Percentiles rank a stretch among this genome's conserved stretches.
phyloP scores from a whole-genome alignment of 2,888 invertebrate genomes.

The Poecilobothrus nobilitatus region DNA sequence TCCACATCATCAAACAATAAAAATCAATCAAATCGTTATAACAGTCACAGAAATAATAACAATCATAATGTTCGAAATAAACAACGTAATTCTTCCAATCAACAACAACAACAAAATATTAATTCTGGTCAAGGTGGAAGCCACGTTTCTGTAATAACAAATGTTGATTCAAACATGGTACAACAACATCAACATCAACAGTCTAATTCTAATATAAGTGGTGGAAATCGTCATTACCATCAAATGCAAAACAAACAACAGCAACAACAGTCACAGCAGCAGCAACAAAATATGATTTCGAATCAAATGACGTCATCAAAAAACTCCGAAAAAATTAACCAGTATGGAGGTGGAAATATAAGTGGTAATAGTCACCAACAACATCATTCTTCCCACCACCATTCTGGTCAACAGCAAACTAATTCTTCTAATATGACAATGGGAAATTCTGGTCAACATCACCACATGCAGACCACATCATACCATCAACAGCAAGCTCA shows the following conservation, averaged over 20 bases:
- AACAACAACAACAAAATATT: conserved; percentile 20
- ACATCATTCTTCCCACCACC: conserved; percentile 19
- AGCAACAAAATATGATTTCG: conserved; percentile 19
- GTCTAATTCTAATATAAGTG: conserved; percentile 16
- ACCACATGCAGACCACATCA: neutral
- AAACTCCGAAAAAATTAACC: conserved; percentile 21
- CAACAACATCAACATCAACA: conserved; percentile 30
- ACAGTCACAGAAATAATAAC: conserved; percentile 36
- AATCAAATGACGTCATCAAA: conserved; percentile 18
- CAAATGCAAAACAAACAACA: conserved; percentile 15
- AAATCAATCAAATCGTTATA: conserved; percentile 30
- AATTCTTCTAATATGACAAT: neutral
- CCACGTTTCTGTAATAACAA: conserved; percentile 31
- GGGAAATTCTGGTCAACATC: conserved; percentile 1
- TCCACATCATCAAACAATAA: conserved; percentile 24
- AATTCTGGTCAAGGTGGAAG: conserved; percentile 16
- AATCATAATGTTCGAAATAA: conserved; percentile 36
- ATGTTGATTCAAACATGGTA: conserved; percentile 33
- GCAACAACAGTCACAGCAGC: conserved; percentile 16
- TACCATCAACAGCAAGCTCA: conserved; percentile 15
- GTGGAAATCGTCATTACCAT: conserved; percentile 23
- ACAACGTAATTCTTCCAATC: conserved; percentile 31
- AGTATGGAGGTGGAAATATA: conserved; percentile 28
- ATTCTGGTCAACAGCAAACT: neutral
- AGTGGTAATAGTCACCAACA: conserved; percentile 28